phyloP scores from a whole-genome alignment of 2,113 vertebrate genomes.

The Colinus virginianus region DNA sequence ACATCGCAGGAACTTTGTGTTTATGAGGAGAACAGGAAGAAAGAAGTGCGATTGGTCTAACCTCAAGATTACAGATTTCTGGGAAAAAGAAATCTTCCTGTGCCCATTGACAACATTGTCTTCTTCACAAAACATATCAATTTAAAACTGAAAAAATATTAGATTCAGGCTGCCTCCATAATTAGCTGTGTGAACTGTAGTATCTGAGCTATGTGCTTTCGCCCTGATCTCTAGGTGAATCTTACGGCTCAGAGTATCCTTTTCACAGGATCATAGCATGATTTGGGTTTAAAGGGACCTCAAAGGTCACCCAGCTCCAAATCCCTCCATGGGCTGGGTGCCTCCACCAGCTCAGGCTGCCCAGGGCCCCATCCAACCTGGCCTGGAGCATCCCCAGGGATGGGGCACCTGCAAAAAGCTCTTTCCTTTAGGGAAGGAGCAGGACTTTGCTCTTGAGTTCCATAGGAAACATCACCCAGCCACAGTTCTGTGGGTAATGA shows the following conservation, averaged over 20 bases:
- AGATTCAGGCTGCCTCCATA: background rate
- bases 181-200: background rate
- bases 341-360: too few relatives aligned
- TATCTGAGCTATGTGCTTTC: background rate
- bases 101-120: background rate
- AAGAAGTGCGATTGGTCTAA: rapidly evolving
- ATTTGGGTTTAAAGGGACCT: too few relatives aligned
- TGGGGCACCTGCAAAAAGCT: background rate
- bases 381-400: too few relatives aligned
- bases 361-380: too few relatives aligned
- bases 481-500: background rate
- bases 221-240: background rate
- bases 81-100: background rate
- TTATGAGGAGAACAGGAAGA: background rate
- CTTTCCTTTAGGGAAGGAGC: background rate
- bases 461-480: background rate
- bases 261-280: background rate
- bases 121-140: background rate
- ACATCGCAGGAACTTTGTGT: rapidly evolving
- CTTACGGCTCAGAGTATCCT: background rate
- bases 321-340: too few relatives aligned
- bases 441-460: background rate
- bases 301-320: too few relatives aligned
- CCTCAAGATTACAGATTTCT: background rate
- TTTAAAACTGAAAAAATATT: background rate